Evolutionary conservation across 2,113 vertebrate genomes (phyloP).

Genomic region (Gambusia holbrooki): DNA sequence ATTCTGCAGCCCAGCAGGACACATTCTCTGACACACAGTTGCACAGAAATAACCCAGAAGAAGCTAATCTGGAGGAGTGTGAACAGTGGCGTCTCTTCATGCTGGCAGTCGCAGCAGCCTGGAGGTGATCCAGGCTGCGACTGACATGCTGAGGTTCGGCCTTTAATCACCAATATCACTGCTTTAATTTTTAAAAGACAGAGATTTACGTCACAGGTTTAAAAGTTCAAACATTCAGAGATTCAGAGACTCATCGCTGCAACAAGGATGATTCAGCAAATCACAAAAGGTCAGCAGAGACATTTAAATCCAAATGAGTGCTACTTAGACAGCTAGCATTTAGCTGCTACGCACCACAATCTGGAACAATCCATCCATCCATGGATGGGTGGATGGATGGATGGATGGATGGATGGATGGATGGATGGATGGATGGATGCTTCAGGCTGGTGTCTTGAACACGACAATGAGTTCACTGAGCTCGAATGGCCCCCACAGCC

Average conservation of each 20-base stretch:
- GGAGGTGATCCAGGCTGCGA: constrained; percentile 17
- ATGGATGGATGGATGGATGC: too few species aligned
- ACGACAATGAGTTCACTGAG: too few species aligned
- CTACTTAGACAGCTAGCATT: neutral
- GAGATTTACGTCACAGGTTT: too few species aligned
- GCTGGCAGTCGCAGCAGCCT: constrained; percentile 4
- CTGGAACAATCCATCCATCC: too few species aligned
- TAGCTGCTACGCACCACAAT: neutral
- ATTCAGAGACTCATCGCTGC: neutral
- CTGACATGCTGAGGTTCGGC: constrained; percentile 49
- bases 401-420: too few species aligned
- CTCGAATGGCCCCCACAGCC: too few species aligned
- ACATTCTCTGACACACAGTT: constrained; percentile 22
- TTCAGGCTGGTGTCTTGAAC: too few species aligned
- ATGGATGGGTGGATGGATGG: too few species aligned
- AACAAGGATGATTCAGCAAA: neutral
- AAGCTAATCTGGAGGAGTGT: constrained; percentile 66
- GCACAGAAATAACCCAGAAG: constrained; percentile 29
- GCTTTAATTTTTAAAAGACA: constrained; percentile 6
- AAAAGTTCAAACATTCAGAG: too few species aligned
- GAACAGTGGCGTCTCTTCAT: constrained; percentile 62
- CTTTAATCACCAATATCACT: constrained; percentile 56
- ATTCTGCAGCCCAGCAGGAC: constrained; percentile 64
- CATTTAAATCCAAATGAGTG: neutral
- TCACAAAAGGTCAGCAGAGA: neutral